Base-by-base conservation (phyloP, 2,797 vertebrate genomes). In the Stomatorhinus walkeri region DNA sequence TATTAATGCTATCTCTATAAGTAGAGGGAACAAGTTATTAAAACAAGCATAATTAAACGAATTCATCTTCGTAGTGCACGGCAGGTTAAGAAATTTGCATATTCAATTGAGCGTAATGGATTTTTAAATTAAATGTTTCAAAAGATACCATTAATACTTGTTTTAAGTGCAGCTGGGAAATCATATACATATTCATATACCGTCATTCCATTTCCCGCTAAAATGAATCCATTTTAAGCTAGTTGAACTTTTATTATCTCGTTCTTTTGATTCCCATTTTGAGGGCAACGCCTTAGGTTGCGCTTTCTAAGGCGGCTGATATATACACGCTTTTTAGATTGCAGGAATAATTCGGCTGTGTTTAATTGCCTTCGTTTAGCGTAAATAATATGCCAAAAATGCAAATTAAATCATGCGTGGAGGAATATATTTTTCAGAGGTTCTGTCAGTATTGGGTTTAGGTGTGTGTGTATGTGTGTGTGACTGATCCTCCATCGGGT, bases 111-210 rank as follows among this genome's bases (percentile, higher is more conserved):
- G 76, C 89, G 19, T 87, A 90, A 89, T 87, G 46, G 49, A 88
- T 88, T 90, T 89, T 88, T 84, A 85, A 85, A 90, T 90, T 9
- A 51, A 46, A 49, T 32, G 51, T 59, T 90, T 88, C 14, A 61
- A 51, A 84, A 88, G 36, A 48, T 28, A 85, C 54, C 88, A 85
- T 88, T 61, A 85, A 85, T 64, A 88, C 24, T 49, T 81, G 43
- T 88, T 88, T 81, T 89, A 84, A 90, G 88, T 91, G 88, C 88
- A 46, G 88, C 79, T 88, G 76, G 87, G 59, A 64, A 61, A 54
- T 87, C 79, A 90, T 79, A 91, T 92, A 89, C 83, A 90, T 91
- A 90, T 91, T 91, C 89, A 90, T 79, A 87, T 52, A 79, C 40
- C 61, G 43, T 89, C 43, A 79, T 54, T 59, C 19, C 52, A 79